Evolutionary conservation across 2,888 invertebrate species (phyloP).

Genomic region (Drosophila nigricruria): DNA sequence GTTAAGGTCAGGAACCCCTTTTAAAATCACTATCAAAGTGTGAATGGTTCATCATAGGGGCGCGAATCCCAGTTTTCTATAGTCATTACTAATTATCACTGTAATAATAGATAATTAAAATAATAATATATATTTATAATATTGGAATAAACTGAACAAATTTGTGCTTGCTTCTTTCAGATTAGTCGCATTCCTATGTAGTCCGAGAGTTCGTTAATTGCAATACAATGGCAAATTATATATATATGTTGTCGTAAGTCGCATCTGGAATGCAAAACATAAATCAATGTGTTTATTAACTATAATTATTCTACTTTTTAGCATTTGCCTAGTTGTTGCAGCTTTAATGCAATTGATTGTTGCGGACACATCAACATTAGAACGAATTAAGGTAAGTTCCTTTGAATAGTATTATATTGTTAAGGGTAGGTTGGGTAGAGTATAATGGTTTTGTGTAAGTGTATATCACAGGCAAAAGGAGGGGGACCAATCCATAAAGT

Average conservation of each 20-base stretch:
- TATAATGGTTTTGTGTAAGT: not conserved
- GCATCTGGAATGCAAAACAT: not conserved
- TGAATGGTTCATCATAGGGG: not conserved
- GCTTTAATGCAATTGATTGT: conserved; percentile 52
- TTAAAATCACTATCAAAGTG: not conserved
- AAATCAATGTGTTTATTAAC: not conserved
- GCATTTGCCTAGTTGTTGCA: conserved; percentile 69
- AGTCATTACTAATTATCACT: not conserved
- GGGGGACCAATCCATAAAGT: too few species aligned
- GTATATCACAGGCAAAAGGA: not conserved
- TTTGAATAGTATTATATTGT: not conserved
- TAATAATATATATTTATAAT: not conserved
- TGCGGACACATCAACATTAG: conserved; percentile 79
- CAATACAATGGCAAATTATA: conserved; percentile 55
- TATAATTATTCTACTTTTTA: conserved; percentile 40
- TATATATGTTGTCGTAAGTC: conserved; percentile 52
- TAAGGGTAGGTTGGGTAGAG: not conserved
- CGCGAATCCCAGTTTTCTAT: not conserved
- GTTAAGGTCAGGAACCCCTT: conserved; percentile 18
- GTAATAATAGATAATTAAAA: not conserved
- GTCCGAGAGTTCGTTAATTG: conserved; percentile 26
- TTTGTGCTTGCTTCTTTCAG: conserved; percentile 35
- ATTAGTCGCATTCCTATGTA: conserved; percentile 48
- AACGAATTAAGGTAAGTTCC: conserved; percentile 78
- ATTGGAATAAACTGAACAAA: not conserved